phyloP scores from a whole-genome alignment of 2,888 invertebrate species.

The Heliconius ismenius region DNA sequence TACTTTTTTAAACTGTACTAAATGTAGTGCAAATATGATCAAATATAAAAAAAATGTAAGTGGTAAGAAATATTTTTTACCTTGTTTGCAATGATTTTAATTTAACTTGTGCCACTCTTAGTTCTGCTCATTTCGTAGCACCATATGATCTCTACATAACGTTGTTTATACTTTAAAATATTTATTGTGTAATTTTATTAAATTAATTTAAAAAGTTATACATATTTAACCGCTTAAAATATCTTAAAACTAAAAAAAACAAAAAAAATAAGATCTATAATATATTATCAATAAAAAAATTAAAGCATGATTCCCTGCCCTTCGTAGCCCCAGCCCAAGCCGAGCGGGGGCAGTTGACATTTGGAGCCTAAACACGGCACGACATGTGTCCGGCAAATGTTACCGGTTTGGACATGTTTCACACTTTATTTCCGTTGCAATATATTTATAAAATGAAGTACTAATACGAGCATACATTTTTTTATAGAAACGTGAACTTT shows the following conservation, averaged over 20 bases:
- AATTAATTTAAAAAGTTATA: too few species aligned
- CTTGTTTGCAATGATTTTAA: background rate
- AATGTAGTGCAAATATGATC: background rate
- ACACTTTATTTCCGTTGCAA: slow-evolving; percentile 54
- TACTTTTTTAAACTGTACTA: background rate
- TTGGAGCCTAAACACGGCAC: slow-evolving; percentile 32
- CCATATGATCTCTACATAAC: background rate
- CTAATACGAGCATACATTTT: background rate
- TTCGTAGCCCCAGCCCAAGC: slow-evolving; percentile 24
- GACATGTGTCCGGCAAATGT: slow-evolving; percentile 43
- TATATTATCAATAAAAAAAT: background rate
- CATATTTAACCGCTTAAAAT: too few species aligned
- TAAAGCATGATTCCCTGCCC: background rate
- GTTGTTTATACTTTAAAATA: too few species aligned
- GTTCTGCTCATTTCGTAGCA: background rate
- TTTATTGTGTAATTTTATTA: background rate
- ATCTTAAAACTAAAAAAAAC: too few species aligned
- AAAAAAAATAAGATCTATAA: background rate
- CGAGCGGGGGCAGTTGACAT: slow-evolving; percentile 26
- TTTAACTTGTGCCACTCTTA: background rate
- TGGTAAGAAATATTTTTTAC: background rate
- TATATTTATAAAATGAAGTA: slow-evolving; percentile 27
- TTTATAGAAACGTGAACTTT: background rate
- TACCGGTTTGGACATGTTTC: slow-evolving; percentile 50
- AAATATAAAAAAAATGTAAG: background rate